Evolutionary conservation across 2,888 invertebrate genomes (phyloP).

Genomic region (Pyrochroa serraticornis): DNA sequence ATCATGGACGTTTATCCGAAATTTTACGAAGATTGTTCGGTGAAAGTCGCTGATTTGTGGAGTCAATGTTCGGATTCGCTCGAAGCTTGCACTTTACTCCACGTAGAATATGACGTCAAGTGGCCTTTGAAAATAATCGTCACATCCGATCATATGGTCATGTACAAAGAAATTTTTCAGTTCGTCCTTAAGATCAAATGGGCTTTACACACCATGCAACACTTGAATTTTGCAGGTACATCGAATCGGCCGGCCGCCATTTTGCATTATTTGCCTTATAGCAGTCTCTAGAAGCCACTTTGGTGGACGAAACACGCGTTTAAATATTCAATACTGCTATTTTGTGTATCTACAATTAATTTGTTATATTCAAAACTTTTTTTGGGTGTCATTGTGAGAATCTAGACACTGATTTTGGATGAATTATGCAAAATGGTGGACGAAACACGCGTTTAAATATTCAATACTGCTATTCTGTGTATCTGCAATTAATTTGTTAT

Average conservation of each 20-base stretch:
- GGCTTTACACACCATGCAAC: slow-evolving; percentile 53
- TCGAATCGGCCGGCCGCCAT: neutral
- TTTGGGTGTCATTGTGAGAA: too few species aligned
- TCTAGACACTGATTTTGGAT: too few species aligned
- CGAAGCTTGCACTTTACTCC: slow-evolving; percentile 44
- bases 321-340: too few species aligned
- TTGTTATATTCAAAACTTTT: too few species aligned
- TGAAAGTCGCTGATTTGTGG: slow-evolving; percentile 46
- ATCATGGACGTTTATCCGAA: slow-evolving; percentile 53
- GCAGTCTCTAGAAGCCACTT: too few species aligned
- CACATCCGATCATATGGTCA: slow-evolving; percentile 42
- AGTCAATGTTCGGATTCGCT: slow-evolving; percentile 41
- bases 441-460: too few species aligned
- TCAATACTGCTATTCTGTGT: too few species aligned
- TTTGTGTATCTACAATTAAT: too few species aligned
- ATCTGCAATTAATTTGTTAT: too few species aligned
- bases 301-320: too few species aligned
- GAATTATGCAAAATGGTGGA: too few species aligned
- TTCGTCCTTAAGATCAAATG: slow-evolving; percentile 55
- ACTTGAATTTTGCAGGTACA: slow-evolving; percentile 49
- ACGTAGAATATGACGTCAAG: slow-evolving; percentile 45
- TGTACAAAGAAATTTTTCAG: slow-evolving; percentile 52
- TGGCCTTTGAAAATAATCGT: slow-evolving; percentile 56
- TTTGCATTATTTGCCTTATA: neutral
- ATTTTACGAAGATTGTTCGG: slow-evolving; percentile 47